These are phyloP conservation scores for Sinonovacula constricta DNA, from an alignment of 1,140 invertebrate genomes.

Conservation along the genomic window DNA sequence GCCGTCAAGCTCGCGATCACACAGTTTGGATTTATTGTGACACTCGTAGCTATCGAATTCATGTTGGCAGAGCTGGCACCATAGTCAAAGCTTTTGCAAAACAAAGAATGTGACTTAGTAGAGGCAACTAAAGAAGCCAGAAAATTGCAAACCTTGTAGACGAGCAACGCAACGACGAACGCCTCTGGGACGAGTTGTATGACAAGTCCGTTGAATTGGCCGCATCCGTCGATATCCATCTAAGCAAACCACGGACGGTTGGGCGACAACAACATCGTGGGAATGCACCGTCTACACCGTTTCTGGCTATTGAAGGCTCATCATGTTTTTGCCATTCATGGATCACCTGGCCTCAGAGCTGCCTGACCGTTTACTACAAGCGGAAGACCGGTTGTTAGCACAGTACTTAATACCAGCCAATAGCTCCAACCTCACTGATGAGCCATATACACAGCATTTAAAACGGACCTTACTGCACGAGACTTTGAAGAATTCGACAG, in stretches of 20 bases:
- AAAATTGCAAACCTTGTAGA: background rate
- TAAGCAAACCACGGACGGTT: background rate
- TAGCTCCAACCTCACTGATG: too few species aligned
- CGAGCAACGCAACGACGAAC: background rate
- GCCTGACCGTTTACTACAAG: too few species aligned
- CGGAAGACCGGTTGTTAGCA: too few species aligned
- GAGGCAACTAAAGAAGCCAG: constrained; percentile 1
- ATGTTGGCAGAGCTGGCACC: constrained; percentile 3
- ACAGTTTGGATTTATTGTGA: constrained; percentile 17
- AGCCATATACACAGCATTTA: too few species aligned
- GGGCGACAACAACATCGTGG: background rate
- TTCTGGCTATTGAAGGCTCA: too few species aligned
- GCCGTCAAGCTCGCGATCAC: background rate
- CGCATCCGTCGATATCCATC: background rate
- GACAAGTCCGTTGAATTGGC: constrained; percentile 17
- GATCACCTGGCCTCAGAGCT: too few species aligned
- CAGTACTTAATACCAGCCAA: too few species aligned
- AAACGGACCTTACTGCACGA: too few species aligned
- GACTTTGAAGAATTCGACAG: too few species aligned
- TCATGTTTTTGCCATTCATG: too few species aligned
- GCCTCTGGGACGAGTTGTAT: constrained; percentile 1
- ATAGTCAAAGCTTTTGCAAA: constrained; percentile 8
- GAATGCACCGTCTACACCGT: too few species aligned
- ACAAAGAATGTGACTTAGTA: constrained; percentile 14
- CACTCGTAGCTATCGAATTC: background rate